A percentile compares a stretch with the other conserved stretches of the same genome.
Conservation (phyloP, 2,113 vertebrate species). For the Neogobius melanostomus region DNA sequence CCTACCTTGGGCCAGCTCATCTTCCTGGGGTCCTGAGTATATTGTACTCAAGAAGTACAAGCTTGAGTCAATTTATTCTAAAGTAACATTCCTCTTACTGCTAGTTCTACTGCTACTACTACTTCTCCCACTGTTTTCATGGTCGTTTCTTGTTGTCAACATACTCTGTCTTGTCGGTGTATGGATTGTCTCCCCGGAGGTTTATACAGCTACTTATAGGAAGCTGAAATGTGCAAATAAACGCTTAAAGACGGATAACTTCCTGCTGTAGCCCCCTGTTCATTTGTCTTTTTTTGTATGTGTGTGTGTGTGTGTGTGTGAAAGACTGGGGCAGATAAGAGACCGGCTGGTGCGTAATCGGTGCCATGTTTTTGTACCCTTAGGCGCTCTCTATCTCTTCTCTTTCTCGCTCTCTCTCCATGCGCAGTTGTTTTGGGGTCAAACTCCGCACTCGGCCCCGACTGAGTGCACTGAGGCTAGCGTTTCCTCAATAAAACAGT, state of each 20-base stretch:
- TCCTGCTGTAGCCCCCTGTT: constrained; percentile 44
- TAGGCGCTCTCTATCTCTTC: constrained; percentile 33
- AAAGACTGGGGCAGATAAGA: constrained; percentile 54
- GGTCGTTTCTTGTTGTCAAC: constrained; percentile 14
- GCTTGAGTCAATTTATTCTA: no score
- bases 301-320: constrained; percentile 18
- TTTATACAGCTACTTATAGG: constrained; percentile 47
- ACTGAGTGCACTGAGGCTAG: constrained; percentile 35
- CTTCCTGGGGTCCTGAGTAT: no score
- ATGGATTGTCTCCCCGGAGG: constrained; percentile 12
- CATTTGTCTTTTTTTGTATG: no score
- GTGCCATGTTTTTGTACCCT: constrained; percentile 53
- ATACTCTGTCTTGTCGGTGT: constrained; percentile 23
- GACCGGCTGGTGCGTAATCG: constrained; percentile 53
- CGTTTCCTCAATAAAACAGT: constrained; percentile 57
- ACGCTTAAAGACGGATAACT: constrained; percentile 48
- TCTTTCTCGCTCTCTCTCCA: constrained; percentile 26
- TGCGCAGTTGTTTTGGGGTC: constrained; percentile 22
- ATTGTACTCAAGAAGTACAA: no score
- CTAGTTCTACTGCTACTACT: no score
- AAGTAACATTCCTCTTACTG: no score
- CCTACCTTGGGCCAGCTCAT: no score
- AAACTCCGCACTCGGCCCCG: constrained; percentile 3
- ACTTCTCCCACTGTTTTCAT: constrained; percentile 9
- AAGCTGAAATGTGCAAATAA: constrained; percentile 65